A percentile compares a stretch with the other conserved stretches of the same genome.
These are phyloP conservation scores for Nephrotoma appendiculata DNA, from an alignment of 2,888 invertebrate species.

Conservation along the genomic window DNA sequence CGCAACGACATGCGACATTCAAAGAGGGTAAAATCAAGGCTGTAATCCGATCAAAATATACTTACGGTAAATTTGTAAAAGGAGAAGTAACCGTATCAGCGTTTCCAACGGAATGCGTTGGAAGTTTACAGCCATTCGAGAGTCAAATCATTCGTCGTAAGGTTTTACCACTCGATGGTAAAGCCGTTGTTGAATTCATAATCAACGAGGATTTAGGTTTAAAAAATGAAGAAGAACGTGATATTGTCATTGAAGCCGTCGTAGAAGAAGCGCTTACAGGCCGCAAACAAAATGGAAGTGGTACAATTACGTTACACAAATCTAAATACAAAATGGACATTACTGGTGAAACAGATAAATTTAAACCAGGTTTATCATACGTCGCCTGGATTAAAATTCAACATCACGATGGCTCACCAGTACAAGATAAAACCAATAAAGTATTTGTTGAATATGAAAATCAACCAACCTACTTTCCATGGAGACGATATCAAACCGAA, in stretches of 20 bases:
- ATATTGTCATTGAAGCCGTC: slow-evolving; percentile 71
- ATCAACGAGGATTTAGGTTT: slow-evolving; percentile 59
- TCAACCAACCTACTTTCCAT: not conserved
- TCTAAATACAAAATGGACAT: slow-evolving; percentile 62
- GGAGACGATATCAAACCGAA: not conserved
- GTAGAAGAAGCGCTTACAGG: slow-evolving; percentile 79
- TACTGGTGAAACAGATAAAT: slow-evolving; percentile 69
- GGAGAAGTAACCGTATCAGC: slow-evolving; percentile 76
- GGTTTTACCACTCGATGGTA: slow-evolving; percentile 49
- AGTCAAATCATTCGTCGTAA: slow-evolving; percentile 44
- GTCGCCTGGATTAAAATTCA: slow-evolving; percentile 44
- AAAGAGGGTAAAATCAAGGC: slow-evolving; percentile 63
- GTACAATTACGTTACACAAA: slow-evolving; percentile 59
- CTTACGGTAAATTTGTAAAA: slow-evolving; percentile 72
- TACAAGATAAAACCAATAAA: slow-evolving; percentile 41
- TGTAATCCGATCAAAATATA: slow-evolving; percentile 73
- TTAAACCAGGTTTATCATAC: slow-evolving; percentile 74
- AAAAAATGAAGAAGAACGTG: slow-evolving; percentile 68
- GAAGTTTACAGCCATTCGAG: slow-evolving; percentile 29
- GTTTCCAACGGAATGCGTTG: slow-evolving; percentile 61
- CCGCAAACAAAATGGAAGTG: slow-evolving; percentile 64
- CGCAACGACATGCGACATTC: slow-evolving; percentile 69
- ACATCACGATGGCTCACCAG: slow-evolving; percentile 53
- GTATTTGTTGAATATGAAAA: slow-evolving; percentile 22
- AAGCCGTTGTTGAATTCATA: slow-evolving; percentile 56